A percentile compares a stretch with the other conserved stretches of the same genome.
Evolutionary conservation across 2,113 vertebrate genomes (phyloP).

Genomic region (Mus pahari): DNA sequence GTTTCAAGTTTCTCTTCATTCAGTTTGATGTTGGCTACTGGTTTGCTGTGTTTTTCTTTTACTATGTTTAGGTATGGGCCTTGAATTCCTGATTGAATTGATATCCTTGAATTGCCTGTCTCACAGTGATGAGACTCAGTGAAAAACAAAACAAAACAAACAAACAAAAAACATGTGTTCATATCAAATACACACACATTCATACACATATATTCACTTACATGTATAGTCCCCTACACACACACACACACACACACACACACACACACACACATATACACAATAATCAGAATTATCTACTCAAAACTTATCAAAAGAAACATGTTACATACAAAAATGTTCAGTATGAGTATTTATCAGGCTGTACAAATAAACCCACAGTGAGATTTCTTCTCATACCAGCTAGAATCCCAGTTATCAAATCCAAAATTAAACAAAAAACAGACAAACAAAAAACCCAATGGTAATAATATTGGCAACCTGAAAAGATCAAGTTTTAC

Average conservation of each 20-base stretch:
- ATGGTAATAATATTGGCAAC: too few relatives aligned
- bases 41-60: too few relatives aligned
- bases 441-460: too few relatives aligned
- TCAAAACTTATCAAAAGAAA: not conserved
- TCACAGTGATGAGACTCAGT: not conserved
- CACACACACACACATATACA: not conserved
- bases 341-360: not conserved
- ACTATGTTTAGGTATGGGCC: too few relatives aligned
- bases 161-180: too few relatives aligned
- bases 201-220: not conserved
- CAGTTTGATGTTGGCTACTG: too few relatives aligned
- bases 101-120: too few relatives aligned
- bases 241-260: not conserved
- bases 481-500: too few relatives aligned
- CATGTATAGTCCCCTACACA: not conserved
- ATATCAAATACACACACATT: too few relatives aligned
- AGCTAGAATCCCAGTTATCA: not conserved
- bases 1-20: too few relatives aligned
- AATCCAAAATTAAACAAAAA: not conserved
- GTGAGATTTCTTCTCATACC: not conserved
- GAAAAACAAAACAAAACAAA: too few relatives aligned
- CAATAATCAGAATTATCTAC: not conserved
- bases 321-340: not conserved
- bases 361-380: not conserved
- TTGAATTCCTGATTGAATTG: too few relatives aligned